These are phyloP conservation scores for Oryzias celebensis DNA, from an alignment of 2,113 vertebrate genomes.

Conservation along the genomic window DNA sequence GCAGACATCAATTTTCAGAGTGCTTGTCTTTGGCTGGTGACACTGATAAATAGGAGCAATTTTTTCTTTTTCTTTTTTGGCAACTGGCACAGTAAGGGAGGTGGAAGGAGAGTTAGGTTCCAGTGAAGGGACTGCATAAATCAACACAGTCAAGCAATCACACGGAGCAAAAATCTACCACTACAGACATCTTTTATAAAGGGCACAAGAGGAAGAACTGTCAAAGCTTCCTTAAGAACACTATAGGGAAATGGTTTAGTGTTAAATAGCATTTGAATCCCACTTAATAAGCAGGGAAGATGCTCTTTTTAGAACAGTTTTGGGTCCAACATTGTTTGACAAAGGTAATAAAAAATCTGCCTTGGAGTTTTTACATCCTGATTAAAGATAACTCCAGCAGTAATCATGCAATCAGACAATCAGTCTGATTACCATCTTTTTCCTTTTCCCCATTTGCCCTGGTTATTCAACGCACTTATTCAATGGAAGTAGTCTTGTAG, in stretches of 20 bases:
- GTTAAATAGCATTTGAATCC: too few relatives aligned
- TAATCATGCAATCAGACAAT: conserved; percentile 9
- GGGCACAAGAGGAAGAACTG: conserved; percentile 4
- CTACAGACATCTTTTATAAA: conserved; percentile 13
- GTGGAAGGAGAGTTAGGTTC: conserved; percentile 3
- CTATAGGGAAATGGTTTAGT: conserved; percentile 1
- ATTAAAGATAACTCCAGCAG: conserved; percentile 16
- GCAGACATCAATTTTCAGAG: conserved; percentile 51
- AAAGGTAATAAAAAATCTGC: too few relatives aligned
- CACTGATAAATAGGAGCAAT: conserved; percentile 71
- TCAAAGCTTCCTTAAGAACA: not conserved
- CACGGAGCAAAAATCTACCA: conserved; percentile 12
- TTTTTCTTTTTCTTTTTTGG: conserved; percentile 12
- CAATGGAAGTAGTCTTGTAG: too few relatives aligned
- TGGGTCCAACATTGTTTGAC: too few relatives aligned
- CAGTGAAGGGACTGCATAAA: conserved; percentile 42
- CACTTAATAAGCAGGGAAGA: too few relatives aligned
- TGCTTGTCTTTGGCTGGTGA: conserved; percentile 48
- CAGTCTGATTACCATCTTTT: not conserved
- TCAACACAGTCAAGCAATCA: conserved; percentile 39
- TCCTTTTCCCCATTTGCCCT: too few relatives aligned
- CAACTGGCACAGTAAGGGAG: conserved; percentile 22
- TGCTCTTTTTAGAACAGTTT: too few relatives aligned
- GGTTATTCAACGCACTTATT: too few relatives aligned
- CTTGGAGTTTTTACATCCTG: conserved; percentile 6